A percentile compares a stretch with the other conserved stretches of the same genome.
phyloP scores from a whole-genome alignment of 2,113 vertebrate genomes.

The Callionymus lyra region DNA sequence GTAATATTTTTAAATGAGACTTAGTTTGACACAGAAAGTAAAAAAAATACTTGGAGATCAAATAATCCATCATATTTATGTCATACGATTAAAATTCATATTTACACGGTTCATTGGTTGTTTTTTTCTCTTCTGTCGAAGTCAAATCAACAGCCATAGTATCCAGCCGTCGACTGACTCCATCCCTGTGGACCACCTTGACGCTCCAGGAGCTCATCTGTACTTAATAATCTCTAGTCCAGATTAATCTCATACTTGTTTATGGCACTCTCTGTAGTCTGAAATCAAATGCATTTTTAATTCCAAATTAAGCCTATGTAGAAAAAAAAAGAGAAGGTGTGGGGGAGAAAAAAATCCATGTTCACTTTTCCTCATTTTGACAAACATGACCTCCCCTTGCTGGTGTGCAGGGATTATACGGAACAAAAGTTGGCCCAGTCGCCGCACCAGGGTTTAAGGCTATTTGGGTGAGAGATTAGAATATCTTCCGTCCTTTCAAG shows the following conservation, averaged over 20 bases:
- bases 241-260: constrained; percentile 60
- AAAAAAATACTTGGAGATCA: too few species aligned
- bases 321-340: background rate
- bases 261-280: constrained; percentile 54
- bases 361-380: constrained; percentile 51
- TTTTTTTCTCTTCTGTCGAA: too few species aligned
- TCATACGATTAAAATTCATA: too few species aligned
- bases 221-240: too few species aligned
- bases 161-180: too few species aligned
- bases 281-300: constrained; percentile 66
- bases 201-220: too few species aligned
- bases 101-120: too few species aligned
- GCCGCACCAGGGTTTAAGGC: constrained; percentile 55
- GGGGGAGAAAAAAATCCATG: constrained; percentile 19
- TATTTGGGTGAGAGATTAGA: constrained; percentile 58
- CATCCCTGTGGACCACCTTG: too few species aligned
- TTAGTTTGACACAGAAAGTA: too few species aligned
- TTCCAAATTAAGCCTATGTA: constrained; percentile 58
- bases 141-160: too few species aligned
- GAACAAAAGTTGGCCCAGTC: constrained; percentile 63
- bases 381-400: constrained; percentile 67
- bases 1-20: too few species aligned
- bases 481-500: constrained; percentile 47
- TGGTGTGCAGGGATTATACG: constrained; percentile 57
- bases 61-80: too few species aligned